phyloP scores from a whole-genome alignment of 2,888 invertebrate genomes.

The Deilephila porcellus region DNA sequence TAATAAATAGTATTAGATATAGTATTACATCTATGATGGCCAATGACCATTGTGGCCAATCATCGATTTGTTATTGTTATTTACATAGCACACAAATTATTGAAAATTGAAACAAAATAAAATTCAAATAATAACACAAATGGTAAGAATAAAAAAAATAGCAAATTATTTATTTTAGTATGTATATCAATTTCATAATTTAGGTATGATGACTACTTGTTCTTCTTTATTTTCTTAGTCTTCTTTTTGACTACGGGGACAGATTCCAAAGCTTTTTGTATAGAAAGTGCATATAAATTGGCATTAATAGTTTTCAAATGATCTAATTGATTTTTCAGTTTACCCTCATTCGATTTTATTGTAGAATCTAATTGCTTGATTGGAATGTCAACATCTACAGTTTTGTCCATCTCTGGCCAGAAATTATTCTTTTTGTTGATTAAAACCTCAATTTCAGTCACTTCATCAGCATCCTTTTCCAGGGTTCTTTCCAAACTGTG shows the following conservation, averaged over 20 bases:
- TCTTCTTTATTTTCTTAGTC: constrained; percentile 52
- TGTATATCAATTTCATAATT: background rate
- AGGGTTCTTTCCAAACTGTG: constrained; percentile 87
- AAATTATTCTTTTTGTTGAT: constrained; percentile 69
- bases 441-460: constrained; percentile 74
- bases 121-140: background rate
- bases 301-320: constrained; percentile 84
- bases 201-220: constrained; percentile 37
- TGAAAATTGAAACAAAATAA: background rate
- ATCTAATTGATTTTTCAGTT: constrained; percentile 78
- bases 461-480: constrained; percentile 79
- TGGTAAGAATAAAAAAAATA: background rate
- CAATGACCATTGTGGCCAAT: too few relatives aligned
- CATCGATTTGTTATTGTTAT: too few relatives aligned
- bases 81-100: too few relatives aligned
- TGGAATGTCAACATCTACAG: constrained; percentile 42
- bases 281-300: constrained; percentile 83
- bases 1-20: too few relatives aligned
- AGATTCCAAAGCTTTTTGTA: constrained; percentile 72
- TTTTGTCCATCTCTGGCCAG: constrained; percentile 61
- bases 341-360: constrained; percentile 59
- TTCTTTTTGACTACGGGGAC: constrained; percentile 44
- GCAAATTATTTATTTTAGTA: background rate
- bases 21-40: too few relatives aligned
- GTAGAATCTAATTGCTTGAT: constrained; percentile 57